A percentile compares a stretch with the other conserved stretches of the same genome.
Conservation (phyloP, 2,888 invertebrate species). For the Seira ritae region DNA sequence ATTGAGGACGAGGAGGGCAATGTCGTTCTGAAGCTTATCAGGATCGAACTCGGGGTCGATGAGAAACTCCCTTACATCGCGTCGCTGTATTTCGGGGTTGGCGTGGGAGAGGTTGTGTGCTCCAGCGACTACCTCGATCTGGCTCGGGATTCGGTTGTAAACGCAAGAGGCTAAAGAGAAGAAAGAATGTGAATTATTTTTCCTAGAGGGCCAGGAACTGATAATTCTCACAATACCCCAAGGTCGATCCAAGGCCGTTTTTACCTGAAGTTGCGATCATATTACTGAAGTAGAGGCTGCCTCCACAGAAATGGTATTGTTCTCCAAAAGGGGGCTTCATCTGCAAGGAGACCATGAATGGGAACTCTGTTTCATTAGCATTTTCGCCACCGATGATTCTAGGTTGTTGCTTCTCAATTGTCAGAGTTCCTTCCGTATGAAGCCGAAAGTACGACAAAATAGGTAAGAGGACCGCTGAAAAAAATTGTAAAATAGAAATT, state of each 20-base stretch:
- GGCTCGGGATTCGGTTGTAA: constrained; percentile 13
- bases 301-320: constrained; percentile 63
- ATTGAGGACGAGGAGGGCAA: constrained; percentile 39
- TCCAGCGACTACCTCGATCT: constrained; percentile 57
- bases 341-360: constrained; percentile 64
- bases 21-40: constrained; percentile 21
- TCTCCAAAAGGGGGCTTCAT: constrained; percentile 46
- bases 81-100: constrained; percentile 47
- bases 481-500: no score
- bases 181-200: neutral
- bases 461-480: no score
- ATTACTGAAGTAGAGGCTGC: constrained; percentile 40
- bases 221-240: no score
- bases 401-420: no score
- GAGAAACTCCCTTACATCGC: no score
- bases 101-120: constrained; percentile 53
- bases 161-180: constrained; percentile 54
- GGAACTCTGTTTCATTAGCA: constrained; percentile 51
- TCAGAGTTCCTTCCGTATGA: no score
- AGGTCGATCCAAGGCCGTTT: no score
- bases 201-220: no score
- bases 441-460: no score
- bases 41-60: constrained; percentile 45
- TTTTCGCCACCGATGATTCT: constrained; percentile 47
- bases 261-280: constrained; percentile 27